Percentiles rank a stretch among this genome's conserved stretches.
Evolutionary conservation across 2,113 vertebrate species (phyloP).

Genomic region (Calypte anna): DNA sequence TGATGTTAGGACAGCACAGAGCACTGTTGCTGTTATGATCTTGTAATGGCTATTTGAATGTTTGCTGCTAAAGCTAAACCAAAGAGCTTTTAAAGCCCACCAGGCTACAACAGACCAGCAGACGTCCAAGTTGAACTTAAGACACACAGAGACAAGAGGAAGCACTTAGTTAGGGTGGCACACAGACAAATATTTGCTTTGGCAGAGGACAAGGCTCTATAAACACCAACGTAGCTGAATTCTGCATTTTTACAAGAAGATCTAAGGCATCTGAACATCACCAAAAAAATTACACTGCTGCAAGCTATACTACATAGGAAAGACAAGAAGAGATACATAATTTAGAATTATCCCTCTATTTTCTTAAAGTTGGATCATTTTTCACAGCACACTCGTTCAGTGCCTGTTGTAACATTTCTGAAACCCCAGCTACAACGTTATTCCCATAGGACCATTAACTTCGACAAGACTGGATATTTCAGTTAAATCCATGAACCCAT

Average conservation of each 20-base stretch:
- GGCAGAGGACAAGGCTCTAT: conserved; percentile 51
- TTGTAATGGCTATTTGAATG: background rate
- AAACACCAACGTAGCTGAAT: conserved; percentile 46
- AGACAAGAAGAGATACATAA: background rate
- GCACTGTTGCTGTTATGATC: background rate
- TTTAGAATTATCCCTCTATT: background rate
- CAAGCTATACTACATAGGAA: background rate
- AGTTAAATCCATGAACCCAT: background rate
- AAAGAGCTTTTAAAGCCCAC: conserved; percentile 52
- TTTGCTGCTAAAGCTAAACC: conserved; percentile 39
- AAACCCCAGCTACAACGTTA: background rate
- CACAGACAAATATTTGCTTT: conserved; percentile 65
- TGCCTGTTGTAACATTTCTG: background rate
- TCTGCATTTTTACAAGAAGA: background rate
- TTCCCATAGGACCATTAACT: background rate
- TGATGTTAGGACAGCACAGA: background rate
- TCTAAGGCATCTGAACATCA: conserved; percentile 20
- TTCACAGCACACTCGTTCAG: background rate
- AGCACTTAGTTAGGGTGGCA: conserved; percentile 49
- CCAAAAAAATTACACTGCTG: background rate
- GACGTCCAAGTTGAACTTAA: conserved; percentile 53
- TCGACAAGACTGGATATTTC: background rate
- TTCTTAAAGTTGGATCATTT: background rate
- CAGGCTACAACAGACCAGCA: conserved; percentile 47
- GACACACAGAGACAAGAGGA: conserved; percentile 56